Evolutionary conservation across 2,888 invertebrate genomes (phyloP), one percentile per base, ranked within the genome.

Genomic region (Yponomeuta plumbellus): DNA sequence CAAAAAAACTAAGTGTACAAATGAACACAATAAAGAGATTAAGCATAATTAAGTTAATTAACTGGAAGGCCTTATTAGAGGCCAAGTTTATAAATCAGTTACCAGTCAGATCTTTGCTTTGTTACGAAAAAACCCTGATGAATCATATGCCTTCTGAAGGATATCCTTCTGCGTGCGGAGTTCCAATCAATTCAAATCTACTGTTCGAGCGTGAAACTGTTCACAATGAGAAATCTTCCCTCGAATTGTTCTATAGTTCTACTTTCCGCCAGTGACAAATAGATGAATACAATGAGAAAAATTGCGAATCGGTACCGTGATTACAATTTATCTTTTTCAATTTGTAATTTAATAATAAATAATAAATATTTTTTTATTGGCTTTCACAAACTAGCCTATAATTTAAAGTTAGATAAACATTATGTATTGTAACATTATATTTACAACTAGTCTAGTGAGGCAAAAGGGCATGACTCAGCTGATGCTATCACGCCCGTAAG

Each of bases 1-100:
- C 34, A 6, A 34, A 17, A 52, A 17, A 52, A 17, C 44, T 52
- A 17, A 52, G 13, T 17, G 13, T 17, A 52, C 44, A 17, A 52
- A 52, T 52, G 44, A 52, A 52, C 13, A 52, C 44, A 52, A 52
- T 52, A 5, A 52, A 52, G 44, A 17, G 44, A 52, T 52, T 52
- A 34, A 5, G 44, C 3, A 0, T 52, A 5, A 52, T 52, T 52
- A 52, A 52, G 1, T 52, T 52, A 52, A 13, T 52, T 17, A 17
- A 5, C 17, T 52, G 5, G 44, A 52, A 52, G 44, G 44, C 44
- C 44, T 52, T 52, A 52, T 52, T 52, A 52, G 44, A 52, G 44
- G 44, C 44, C 44, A 52, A 52, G 44, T 52, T 52, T 52, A 52
- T 52, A 52, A 52, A 52, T 52, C 44, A 52, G 44, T 52, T 52